Evolutionary conservation across 1,140 invertebrate species (phyloP), one percentile per base, ranked within the genome.

Genomic region (Uloborus diversus): DNA sequence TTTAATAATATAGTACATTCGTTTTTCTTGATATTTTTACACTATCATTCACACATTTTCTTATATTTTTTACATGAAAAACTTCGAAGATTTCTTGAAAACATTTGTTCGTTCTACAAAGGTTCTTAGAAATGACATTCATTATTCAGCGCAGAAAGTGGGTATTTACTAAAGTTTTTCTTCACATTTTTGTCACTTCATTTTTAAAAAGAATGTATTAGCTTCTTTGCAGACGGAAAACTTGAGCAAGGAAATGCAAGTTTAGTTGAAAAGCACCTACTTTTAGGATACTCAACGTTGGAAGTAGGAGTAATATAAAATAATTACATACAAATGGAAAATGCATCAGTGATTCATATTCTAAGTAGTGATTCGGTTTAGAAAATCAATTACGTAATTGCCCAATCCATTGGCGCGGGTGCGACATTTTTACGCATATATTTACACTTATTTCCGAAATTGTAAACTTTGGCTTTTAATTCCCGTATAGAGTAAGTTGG

Each of bases 21-120:
- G 65, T 68, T 68, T 68, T 49, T 51, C 42, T n/a, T 17, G 17
- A 9, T 64, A 20, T 70, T 70, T 70, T 70, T 70, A 70, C 68
- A 70, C 68, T 70, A 70, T 70, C 68, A 70, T 70, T 70, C 68
- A 70, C 68, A 70, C 68, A 70, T 23, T 57, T 70, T 70, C 17
- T 33, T 53, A 20, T 25, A 14, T 70, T 70, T 70, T 70, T 32
- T 70, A 70, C 68, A 70, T 57, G 68, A 70, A 68, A 68, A 70
- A 70, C 68, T 70, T 25, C 68, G 33, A 57, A 70, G 53, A 33
- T 70, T 70, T 70, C 68, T 25, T 70, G 68, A 57, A 70, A 70
- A 70, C 53, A 37, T 68, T 68, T 68, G 42, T 68, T 53, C 17
- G 56, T 57, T 32, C 68, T 70, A 70, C 68, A 70, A 70, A 70